Base-by-base conservation (phyloP, 2,113 vertebrate species). In the Tragelaphus buxtoni region DNA sequence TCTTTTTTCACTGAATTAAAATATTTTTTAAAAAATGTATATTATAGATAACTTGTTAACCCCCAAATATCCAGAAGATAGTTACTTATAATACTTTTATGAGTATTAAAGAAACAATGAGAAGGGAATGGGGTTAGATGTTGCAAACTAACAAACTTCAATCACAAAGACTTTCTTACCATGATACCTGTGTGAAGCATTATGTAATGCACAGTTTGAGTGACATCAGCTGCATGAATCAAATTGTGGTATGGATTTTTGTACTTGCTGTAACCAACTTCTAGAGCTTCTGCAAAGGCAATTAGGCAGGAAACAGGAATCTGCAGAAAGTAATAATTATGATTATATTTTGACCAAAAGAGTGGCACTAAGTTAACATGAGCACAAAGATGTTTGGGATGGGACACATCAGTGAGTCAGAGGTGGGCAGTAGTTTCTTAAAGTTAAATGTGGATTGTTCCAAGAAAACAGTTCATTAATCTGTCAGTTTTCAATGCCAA, bases 221-320 rank as follows among this genome's bases (percentile, higher is more conserved):
- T 99, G 98, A 99, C 99, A 0, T 99, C 99, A 55, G 99, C 99
- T 76, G 99, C 99, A 69, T 99, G 99, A 98, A 99, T 99, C 98
- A 99, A 98, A 98, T 99, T 99, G 98, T 99, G 99, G 98, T 99
- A 99, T 0, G 99, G 99, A 98, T 99, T 99, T 98, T 98, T 99
- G 98, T 99, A 99, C 98, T 99, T 99, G 99, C 99, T 99, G 98
- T 99, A 99, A 94, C 99, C 99, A 80, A 98, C 98, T 98, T 99
- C 99, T 98, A 99, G 98, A 96, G 99, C 99, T 98, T 99, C 99
- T 69, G 99, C 99, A 97, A 99, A 99, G 92, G 99, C 98, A 94
- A 99, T 99, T 98, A 99, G 98, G 94, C 99, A 99, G 93, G 99
- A 99, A 85, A 99, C 99, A 8, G 99, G 99, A 97, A 99, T 99